Evolutionary conservation across 2,797 vertebrate species (phyloP).

Genomic region (Synanceia verrucosa): DNA sequence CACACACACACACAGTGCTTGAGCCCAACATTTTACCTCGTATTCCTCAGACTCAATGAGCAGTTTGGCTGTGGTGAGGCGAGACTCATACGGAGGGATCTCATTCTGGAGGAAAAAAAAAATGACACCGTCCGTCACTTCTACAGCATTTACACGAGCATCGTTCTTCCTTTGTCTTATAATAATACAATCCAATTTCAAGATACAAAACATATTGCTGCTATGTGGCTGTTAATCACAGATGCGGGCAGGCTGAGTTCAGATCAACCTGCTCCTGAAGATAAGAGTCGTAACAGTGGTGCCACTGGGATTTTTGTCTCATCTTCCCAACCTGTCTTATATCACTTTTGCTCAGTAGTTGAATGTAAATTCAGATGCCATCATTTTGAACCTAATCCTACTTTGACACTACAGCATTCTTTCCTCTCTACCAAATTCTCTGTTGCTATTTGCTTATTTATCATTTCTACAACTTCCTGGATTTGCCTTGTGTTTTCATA

Average conservation of each 20-base stretch:
- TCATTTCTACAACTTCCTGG: conserved; percentile 17
- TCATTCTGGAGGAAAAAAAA: conserved; percentile 48
- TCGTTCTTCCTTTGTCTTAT: conserved; percentile 56
- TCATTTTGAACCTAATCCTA: conserved; percentile 10
- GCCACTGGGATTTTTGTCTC: conserved; percentile 37
- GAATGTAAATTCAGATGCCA: conserved; percentile 1
- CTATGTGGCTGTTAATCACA: conserved; percentile 69
- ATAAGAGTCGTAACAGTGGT: conserved; percentile 62
- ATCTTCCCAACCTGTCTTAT: conserved; percentile 12
- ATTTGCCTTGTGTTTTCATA: conserved; percentile 25
- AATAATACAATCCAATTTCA: conserved; percentile 64
- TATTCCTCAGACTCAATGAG: conserved; percentile 79
- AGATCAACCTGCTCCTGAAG: conserved; percentile 66
- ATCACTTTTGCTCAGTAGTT: conserved; percentile 29
- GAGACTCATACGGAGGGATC: conserved; percentile 77
- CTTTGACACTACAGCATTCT: conserved; percentile 28
- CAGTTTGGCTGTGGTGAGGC: conserved; percentile 80
- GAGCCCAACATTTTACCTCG: conserved; percentile 70
- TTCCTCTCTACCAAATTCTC: conserved; percentile 11
- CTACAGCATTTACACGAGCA: conserved; percentile 45
- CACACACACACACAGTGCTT: background rate
- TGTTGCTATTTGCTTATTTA: conserved; percentile 19
- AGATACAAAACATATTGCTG: conserved; percentile 51
- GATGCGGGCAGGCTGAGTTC: conserved; percentile 46
- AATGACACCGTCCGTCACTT: conserved; percentile 13